A percentile compares a stretch with the other conserved stretches of the same genome.
Conservation (phyloP, 2,113 vertebrate genomes). For the Spea multiplicata region DNA sequence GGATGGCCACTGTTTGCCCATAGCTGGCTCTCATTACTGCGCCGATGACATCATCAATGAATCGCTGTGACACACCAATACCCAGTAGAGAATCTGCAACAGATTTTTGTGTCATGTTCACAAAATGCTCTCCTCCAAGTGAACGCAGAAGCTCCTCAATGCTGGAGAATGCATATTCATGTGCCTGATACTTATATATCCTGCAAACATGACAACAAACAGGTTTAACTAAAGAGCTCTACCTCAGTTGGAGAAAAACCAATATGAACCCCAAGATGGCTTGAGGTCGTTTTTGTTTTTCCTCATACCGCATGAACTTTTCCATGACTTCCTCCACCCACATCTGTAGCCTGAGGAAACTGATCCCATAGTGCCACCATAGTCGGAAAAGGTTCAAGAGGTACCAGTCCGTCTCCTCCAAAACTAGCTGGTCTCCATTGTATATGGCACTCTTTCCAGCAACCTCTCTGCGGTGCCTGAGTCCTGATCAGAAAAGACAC, state of each 20-base stretch:
- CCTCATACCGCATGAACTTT: slow-evolving; percentile 93
- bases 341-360: slow-evolving; percentile 97
- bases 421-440: slow-evolving; percentile 81
- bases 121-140: slow-evolving; percentile 82
- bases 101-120: slow-evolving; percentile 91
- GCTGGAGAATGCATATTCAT: slow-evolving; percentile 90
- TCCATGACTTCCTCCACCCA: slow-evolving; percentile 99
- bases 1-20: slow-evolving; percentile 86
- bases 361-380: slow-evolving; percentile 98
- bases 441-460: slow-evolving; percentile 90
- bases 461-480: slow-evolving; percentile 86
- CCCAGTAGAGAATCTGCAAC: slow-evolving; percentile 89
- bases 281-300: neutral
- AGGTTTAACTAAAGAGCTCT: too few relatives aligned
- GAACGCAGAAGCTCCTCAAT: slow-evolving; percentile 89
- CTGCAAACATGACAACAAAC: slow-evolving; percentile 58
- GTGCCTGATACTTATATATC: slow-evolving; percentile 96
- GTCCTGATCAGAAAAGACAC: slow-evolving; percentile 65
- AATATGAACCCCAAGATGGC: neutral
- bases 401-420: slow-evolving; percentile 98
- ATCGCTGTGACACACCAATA: slow-evolving; percentile 90
- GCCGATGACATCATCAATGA: slow-evolving; percentile 89
- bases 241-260: neutral
- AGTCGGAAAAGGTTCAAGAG: slow-evolving; percentile 90
- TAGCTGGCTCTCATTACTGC: slow-evolving; percentile 91